Conservation (phyloP, 2,797 vertebrate species). For the Zenarchopterus dispar region DNA sequence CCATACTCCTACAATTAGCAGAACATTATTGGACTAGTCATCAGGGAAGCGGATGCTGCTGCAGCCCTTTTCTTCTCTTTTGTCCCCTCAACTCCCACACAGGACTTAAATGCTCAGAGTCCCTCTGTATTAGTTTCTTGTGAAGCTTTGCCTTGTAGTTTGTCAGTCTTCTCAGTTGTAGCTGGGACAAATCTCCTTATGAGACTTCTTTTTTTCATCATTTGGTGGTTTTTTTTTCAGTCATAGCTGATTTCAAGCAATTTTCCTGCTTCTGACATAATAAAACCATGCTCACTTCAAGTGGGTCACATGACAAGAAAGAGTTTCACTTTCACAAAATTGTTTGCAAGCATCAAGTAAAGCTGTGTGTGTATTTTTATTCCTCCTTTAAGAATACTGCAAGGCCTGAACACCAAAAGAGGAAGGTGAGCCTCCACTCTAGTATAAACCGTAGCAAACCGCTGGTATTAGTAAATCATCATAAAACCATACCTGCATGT, state of each 20-base stretch:
- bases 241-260: no score
- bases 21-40: conserved; percentile 52
- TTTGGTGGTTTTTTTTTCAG: no score
- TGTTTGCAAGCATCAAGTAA: conserved; percentile 40
- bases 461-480: conserved; percentile 44
- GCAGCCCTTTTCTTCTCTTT: conserved; percentile 15
- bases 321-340: no score
- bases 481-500: conserved; percentile 60
- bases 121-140: neutral
- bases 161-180: conserved; percentile 1
- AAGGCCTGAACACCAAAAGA: conserved; percentile 78
- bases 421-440: conserved; percentile 76
- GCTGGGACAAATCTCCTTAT: neutral
- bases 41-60: conserved; percentile 22
- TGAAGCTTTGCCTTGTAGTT: conserved; percentile 5
- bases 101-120: conserved; percentile 9
- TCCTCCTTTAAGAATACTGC: conserved; percentile 75
- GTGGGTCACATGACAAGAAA: neutral
- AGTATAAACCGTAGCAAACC: conserved; percentile 38
- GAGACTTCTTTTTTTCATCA: no score
- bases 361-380: conserved; percentile 75
- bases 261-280: no score
- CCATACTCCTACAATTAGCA: conserved; percentile 62
- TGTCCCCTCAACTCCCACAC: conserved; percentile 11
- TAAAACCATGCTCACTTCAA: conserved; percentile 17